Conservation (phyloP, 2,888 invertebrate species). For the Bugula neritina region DNA sequence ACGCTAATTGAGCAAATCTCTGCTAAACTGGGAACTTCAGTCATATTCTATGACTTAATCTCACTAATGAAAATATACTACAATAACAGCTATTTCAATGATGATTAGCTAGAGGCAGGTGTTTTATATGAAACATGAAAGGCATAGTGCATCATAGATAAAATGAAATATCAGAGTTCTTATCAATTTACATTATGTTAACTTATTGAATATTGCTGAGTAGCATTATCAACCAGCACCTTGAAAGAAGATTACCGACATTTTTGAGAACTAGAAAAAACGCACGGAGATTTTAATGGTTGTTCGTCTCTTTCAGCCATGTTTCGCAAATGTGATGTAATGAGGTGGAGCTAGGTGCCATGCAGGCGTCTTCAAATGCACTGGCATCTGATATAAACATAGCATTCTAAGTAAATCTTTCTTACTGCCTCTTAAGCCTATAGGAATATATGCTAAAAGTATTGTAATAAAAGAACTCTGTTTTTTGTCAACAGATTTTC, state of each 20-base stretch:
- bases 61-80: slow-evolving; percentile 3
- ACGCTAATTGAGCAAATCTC: too few species aligned
- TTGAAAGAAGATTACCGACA: slow-evolving; percentile 15
- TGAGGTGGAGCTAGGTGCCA: background rate
- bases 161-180: slow-evolving; percentile 6
- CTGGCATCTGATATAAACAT: background rate
- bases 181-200: slow-evolving; percentile 17
- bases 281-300: too few species aligned
- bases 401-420: background rate
- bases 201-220: slow-evolving; percentile 18
- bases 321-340: background rate
- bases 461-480: slow-evolving; percentile 23
- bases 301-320: too few species aligned
- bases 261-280: too few species aligned
- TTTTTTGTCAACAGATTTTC: slow-evolving; percentile 26
- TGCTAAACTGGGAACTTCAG: too few species aligned
- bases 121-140: slow-evolving; percentile 24
- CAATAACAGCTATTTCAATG: background rate
- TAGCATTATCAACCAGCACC: background rate
- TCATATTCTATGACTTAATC: too few species aligned
- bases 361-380: background rate
- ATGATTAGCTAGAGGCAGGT: slow-evolving; percentile 1
- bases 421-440: slow-evolving; percentile 3
- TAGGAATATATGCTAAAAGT: slow-evolving; percentile 19
- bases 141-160: slow-evolving; percentile 24